Evolutionary conservation across 2,113 vertebrate species (phyloP), one percentile per base, ranked within the genome.

Genomic region (Gallinago paraguaiae): DNA sequence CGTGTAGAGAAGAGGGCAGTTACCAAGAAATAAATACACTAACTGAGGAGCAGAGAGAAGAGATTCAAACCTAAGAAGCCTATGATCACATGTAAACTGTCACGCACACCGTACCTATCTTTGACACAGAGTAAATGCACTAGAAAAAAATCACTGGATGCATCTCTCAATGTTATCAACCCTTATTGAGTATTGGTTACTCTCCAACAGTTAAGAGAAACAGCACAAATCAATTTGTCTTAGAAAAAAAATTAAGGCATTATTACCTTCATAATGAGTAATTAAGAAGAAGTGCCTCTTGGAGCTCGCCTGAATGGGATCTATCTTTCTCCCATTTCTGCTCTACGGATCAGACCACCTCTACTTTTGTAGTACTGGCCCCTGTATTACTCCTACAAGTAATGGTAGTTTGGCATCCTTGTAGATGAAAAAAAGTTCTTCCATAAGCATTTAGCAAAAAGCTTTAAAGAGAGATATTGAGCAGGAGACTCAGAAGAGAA

Each of bases 81-180:
- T 67, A 28, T 13, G 43, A 74, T 41, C 33, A 33, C 30, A 46
- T 10, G 9, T 45, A 39, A 68, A 74, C 71, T 23, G 17, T 23
- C 28, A 35, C 20, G 51, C 0, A 1, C 16, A 25, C 9, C 17
- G 10, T 10, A 23, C 7, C 2, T 8, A 30, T 43, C 19, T 75
- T 60, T 67, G 17, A 71, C 17, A 45, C 20, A 37, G 22, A 78
- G 33, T 17, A 28, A 1, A 0, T 2, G 10, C 24, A 19, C 33
- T 48, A 78, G 41, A 13, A 69, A 57, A 60, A 12, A 22, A 39
- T 39, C 18, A 65, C 27, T 43, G 11, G 43, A 64, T 64, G 43
- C 30, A n/a, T 23, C 37, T 57, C 78, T 53, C 31, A 68, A 24
- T 17, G 18, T 53, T 45, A 53, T n/a, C n/a, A 64, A 31, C 43